These are phyloP conservation scores for Lateolabrax maculatus DNA, from an alignment of 2,797 vertebrate species.

Conservation along the genomic window DNA sequence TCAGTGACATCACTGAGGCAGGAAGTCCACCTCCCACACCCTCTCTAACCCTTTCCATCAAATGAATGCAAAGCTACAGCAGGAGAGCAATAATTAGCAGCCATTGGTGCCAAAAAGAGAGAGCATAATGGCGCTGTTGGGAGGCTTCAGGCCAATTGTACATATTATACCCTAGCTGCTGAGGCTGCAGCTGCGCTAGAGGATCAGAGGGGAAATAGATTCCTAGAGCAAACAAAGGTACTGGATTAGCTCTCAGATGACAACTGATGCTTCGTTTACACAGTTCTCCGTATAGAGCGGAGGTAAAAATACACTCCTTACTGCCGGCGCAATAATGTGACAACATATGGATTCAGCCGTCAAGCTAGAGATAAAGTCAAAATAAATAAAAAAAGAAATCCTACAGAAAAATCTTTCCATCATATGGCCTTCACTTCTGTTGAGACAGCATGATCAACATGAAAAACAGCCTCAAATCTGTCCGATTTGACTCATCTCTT, in stretches of 20 bases:
- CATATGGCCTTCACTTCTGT: background rate
- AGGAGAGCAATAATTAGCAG: slow-evolving; percentile 64
- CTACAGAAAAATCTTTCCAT: background rate
- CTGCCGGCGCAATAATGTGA: background rate
- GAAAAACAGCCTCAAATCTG: slow-evolving; percentile 26
- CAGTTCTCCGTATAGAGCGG: slow-evolving; percentile 14
- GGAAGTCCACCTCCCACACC: slow-evolving; percentile 46
- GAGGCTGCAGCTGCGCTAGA: slow-evolving; percentile 61
- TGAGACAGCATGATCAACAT: background rate
- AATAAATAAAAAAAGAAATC: background rate
- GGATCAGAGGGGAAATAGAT: slow-evolving; percentile 51
- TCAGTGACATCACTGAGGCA: slow-evolving; percentile 26
- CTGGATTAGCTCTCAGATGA: slow-evolving; percentile 58
- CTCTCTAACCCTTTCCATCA: slow-evolving; percentile 38
- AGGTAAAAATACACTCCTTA: slow-evolving; percentile 5
- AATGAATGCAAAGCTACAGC: slow-evolving; percentile 41
- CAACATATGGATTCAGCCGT: slow-evolving; percentile 4
- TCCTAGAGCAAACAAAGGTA: slow-evolving; percentile 47
- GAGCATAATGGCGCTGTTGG: slow-evolving; percentile 56
- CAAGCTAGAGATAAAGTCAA: slow-evolving; percentile 15
- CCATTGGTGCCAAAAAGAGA: slow-evolving; percentile 53
- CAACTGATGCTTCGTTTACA: slow-evolving; percentile 31
- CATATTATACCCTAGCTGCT: slow-evolving; percentile 36
- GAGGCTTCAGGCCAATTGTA: slow-evolving; percentile 47
- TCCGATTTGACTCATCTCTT: slow-evolving; percentile 16